phyloP scores from a whole-genome alignment of 2,888 invertebrate species.

The Cantharis nigra region DNA sequence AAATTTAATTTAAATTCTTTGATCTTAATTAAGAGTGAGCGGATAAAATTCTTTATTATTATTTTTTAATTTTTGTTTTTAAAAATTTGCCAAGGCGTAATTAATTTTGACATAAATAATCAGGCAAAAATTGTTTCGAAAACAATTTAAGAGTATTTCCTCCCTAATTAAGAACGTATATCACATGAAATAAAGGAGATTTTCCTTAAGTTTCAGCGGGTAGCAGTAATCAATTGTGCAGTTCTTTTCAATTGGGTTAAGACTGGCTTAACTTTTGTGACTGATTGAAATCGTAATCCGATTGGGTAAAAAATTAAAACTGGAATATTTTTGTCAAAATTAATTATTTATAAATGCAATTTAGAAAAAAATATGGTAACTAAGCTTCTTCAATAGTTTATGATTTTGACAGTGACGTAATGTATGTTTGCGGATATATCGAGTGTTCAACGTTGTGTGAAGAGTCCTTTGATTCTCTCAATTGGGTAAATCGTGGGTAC shows the following conservation, averaged over 20 bases:
- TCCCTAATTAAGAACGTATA: background rate
- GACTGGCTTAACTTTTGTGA: background rate
- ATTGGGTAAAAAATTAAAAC: background rate
- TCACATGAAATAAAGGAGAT: background rate
- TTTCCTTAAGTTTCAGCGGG: background rate
- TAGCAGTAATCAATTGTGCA: background rate
- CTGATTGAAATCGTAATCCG: background rate
- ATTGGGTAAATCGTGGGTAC: conserved; percentile 25
- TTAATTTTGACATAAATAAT: background rate
- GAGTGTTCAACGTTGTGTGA: conserved; percentile 37
- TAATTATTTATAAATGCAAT: background rate
- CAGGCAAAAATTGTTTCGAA: background rate
- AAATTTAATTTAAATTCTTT: background rate
- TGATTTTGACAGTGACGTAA: conserved; percentile 30
- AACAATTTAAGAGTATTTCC: background rate
- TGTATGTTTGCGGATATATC: conserved; percentile 26
- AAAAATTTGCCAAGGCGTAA: background rate
- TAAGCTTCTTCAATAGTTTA: conserved; percentile 22
- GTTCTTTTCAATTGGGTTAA: background rate
- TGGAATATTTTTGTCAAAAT: background rate
- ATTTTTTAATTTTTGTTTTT: background rate
- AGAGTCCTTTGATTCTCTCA: conserved; percentile 37
- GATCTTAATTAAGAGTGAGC: background rate
- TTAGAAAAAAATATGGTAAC: background rate
- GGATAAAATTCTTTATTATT: background rate